Evolutionary conservation across 2,113 vertebrate species (phyloP).

Genomic region (Corvus cornix): DNA sequence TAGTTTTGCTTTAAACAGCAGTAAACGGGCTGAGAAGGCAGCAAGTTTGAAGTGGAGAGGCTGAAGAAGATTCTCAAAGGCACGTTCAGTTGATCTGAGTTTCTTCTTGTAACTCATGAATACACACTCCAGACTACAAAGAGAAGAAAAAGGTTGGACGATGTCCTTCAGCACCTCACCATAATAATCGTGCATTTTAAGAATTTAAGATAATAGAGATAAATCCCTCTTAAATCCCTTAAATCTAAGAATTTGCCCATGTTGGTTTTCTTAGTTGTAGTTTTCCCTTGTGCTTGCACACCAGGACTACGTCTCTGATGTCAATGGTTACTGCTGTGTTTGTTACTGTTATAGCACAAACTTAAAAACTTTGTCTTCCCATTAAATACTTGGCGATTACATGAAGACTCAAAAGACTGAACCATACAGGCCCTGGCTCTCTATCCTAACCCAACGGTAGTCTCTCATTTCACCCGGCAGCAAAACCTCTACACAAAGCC

Average conservation of each 20-base stretch:
- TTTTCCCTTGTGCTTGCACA: background rate
- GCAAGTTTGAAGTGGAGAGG: constrained; percentile 56
- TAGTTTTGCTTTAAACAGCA: constrained; percentile 50
- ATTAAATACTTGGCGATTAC: background rate
- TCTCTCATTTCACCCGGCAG: background rate
- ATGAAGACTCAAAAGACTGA: background rate
- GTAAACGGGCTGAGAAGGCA: constrained; percentile 38
- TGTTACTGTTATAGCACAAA: background rate
- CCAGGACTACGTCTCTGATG: fast-evolving
- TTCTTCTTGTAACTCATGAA: constrained; percentile 33
- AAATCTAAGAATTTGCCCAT: background rate
- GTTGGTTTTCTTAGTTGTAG: background rate
- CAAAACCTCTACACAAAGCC: background rate
- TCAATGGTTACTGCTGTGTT: background rate
- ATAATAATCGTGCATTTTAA: background rate
- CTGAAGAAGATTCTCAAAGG: constrained; percentile 13
- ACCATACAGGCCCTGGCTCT: fast-evolving
- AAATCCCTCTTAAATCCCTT: background rate
- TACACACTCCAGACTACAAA: constrained; percentile 24
- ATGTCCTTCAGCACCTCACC: background rate
- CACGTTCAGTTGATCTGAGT: background rate
- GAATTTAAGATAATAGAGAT: background rate
- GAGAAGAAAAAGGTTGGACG: background rate
- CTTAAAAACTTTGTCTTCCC: background rate
- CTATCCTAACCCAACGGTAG: fast-evolving